Evolutionary conservation across 2,888 invertebrate genomes (phyloP).

Genomic region (Mesoligia furuncula): DNA sequence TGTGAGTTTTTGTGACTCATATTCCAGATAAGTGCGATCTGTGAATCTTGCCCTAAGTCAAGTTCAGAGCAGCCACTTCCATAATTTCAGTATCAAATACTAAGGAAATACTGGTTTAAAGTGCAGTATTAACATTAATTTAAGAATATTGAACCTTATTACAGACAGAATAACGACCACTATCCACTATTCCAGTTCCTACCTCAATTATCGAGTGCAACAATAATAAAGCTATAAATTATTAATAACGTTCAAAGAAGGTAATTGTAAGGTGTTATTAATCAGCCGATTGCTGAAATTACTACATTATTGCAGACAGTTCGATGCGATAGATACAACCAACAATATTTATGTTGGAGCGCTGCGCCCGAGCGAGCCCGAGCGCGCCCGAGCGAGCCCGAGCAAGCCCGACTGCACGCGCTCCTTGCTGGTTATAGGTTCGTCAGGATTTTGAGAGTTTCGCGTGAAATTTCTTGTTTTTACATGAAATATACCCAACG

Average conservation of each 20-base stretch:
- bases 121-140: not conserved
- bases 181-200: not conserved
- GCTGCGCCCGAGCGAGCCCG: not conserved
- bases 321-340: not conserved
- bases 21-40: not conserved
- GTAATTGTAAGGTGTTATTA: not conserved
- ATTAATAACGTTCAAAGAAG: not conserved
- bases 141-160: not conserved
- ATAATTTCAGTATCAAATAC: not conserved
- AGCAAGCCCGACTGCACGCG: not conserved
- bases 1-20: not conserved
- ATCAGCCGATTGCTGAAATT: slow-evolving; percentile 9
- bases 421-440: not conserved
- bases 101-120: not conserved
- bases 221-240: slow-evolving; percentile 25
- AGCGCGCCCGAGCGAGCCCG: not conserved
- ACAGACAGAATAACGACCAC: not conserved
- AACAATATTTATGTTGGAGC: not conserved
- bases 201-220: slow-evolving; percentile 12
- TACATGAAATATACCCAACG: too few relatives aligned
- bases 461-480: too few relatives aligned
- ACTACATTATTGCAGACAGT: not conserved
- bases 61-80: not conserved
- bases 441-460: not conserved
- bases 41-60: not conserved